phyloP scores from a whole-genome alignment of 2,888 invertebrate genomes.

The Drosophila nr. fundita region DNA sequence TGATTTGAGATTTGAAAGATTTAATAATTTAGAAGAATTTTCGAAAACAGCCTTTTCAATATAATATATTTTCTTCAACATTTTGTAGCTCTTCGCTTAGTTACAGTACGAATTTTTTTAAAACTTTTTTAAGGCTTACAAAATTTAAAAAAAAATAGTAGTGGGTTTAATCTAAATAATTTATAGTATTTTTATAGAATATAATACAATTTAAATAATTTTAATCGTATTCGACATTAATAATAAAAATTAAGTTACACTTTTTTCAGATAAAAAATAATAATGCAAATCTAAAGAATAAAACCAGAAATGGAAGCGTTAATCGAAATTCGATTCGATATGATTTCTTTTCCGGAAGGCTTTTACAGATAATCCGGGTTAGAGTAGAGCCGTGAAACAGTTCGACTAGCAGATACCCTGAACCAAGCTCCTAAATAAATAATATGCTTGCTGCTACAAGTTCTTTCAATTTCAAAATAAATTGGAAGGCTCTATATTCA shows the following conservation, averaged over 20 bases:
- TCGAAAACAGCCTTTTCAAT: neutral
- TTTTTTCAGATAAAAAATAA: neutral
- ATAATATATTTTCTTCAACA: neutral
- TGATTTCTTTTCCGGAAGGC: neutral
- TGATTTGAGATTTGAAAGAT: neutral
- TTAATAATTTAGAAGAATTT: neutral
- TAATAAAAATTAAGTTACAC: neutral
- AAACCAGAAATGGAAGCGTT: neutral
- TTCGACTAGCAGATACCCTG: neutral
- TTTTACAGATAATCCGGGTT: neutral
- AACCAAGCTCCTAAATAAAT: neutral
- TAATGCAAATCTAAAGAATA: neutral
- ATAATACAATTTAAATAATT: no score
- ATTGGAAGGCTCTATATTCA: neutral
- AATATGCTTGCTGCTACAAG: neutral
- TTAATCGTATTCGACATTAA: neutral
- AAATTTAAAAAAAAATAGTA: accelerated
- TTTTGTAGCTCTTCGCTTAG: neutral
- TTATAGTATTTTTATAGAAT: no score
- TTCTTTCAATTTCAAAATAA: neutral
- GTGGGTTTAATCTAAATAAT: neutral
- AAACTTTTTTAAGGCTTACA: neutral
- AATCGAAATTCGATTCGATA: neutral
- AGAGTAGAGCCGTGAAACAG: neutral
- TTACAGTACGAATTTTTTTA: neutral